Evolutionary conservation across 2,797 vertebrate genomes (phyloP).

Genomic region (Bovichtus variegatus): DNA sequence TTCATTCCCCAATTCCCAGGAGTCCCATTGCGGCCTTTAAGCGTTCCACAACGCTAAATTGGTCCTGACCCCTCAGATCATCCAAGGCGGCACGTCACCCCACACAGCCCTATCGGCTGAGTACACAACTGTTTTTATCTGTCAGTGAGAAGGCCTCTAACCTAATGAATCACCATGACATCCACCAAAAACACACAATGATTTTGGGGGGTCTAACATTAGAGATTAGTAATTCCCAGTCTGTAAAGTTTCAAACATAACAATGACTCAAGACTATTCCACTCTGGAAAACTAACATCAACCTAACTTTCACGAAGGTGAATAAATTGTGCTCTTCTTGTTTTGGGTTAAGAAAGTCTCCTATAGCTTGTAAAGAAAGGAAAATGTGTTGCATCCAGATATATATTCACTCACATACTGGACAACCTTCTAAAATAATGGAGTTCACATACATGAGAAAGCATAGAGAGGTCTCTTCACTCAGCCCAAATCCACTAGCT

Average conservation of each 20-base stretch:
- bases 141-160: constrained; percentile 37
- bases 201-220: constrained; percentile 15
- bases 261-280: constrained; percentile 11
- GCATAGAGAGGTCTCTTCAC: constrained; percentile 6
- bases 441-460: constrained; percentile 29
- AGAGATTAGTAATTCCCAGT: constrained; percentile 15
- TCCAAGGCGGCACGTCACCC: constrained; percentile 22
- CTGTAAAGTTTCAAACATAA: constrained; percentile 19
- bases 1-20: constrained; percentile 63
- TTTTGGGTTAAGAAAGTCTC: not conserved
- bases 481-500: constrained; percentile 31
- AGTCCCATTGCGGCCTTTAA: constrained; percentile 48
- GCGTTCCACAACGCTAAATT: constrained; percentile 46
- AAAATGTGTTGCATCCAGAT: constrained; percentile 20
- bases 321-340: constrained; percentile 20
- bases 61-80: constrained; percentile 49
- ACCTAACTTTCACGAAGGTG: constrained; percentile 6
- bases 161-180: constrained; percentile 41
- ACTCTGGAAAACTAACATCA: constrained; percentile 29
- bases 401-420: constrained; percentile 7
- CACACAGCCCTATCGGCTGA: constrained; percentile 19
- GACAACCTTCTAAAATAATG: constrained; percentile 1
- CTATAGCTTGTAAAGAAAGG: constrained; percentile 8
- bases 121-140: constrained; percentile 45
- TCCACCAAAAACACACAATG: constrained; percentile 39